Evolutionary conservation across 1,140 invertebrate species (phyloP).

Genomic region (Ctenoplectra terminalis): DNA sequence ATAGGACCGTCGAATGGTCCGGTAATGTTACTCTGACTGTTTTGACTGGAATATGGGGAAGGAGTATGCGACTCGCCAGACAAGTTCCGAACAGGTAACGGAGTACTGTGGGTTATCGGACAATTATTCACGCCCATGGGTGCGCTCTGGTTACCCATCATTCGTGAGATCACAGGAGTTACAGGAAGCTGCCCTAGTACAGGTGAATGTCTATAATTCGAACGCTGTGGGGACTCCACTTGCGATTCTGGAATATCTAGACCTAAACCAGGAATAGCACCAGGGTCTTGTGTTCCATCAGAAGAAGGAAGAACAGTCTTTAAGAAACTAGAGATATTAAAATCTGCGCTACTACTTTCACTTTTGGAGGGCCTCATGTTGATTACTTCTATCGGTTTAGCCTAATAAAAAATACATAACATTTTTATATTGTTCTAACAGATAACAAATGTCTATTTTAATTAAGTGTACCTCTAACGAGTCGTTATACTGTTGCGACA

Average conservation of each 20-base stretch:
- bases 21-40: conserved; percentile 76
- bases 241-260: conserved; percentile 73
- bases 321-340: conserved; percentile 79
- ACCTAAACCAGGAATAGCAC: conserved; percentile 79
- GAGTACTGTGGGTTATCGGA: conserved; percentile 77
- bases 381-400: conserved; percentile 84
- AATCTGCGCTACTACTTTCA: conserved; percentile 74
- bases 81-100: conserved; percentile 72
- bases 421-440: conserved; percentile 4
- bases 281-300: conserved; percentile 66
- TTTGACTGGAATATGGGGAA: conserved; percentile 79
- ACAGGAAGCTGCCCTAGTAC: conserved; percentile 64
- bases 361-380: conserved; percentile 72
- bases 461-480: conserved; percentile 75
- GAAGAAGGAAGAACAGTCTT: conserved; percentile 78
- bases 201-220: conserved; percentile 74
- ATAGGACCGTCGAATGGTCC: conserved; percentile 67
- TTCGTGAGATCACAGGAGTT: conserved; percentile 72
- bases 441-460: conserved; percentile 11
- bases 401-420: conserved; percentile 67
- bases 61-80: conserved; percentile 74
- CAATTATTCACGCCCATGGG: conserved; percentile 68
- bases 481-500: conserved; percentile 75
- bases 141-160: conserved; percentile 55
- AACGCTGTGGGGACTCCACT: conserved; percentile 68